phyloP scores from a whole-genome alignment of 2,797 vertebrate species.

The Spea hammondii region DNA sequence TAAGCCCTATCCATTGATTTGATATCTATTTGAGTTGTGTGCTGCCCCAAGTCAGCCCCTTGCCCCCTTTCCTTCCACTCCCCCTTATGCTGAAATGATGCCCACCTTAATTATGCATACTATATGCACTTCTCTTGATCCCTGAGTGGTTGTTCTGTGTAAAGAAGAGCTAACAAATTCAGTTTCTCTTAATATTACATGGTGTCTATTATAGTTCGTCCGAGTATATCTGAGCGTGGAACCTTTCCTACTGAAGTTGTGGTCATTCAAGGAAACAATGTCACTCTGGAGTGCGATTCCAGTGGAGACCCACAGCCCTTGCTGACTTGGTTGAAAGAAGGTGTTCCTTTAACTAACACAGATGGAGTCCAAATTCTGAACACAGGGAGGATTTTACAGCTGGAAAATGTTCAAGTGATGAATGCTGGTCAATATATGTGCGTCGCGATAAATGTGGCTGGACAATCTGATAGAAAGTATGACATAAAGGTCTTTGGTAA shows the following conservation, averaged over 20 bases:
- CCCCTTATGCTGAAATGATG: no score
- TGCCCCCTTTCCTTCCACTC: no score
- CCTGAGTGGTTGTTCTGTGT: no score
- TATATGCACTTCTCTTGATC: not conserved
- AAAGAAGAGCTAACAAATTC: no score
- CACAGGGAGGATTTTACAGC: slow-evolving; percentile 74
- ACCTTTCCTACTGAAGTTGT: slow-evolving; percentile 63
- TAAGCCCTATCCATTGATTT: no score
- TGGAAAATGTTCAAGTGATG: slow-evolving; percentile 75
- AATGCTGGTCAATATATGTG: slow-evolving; percentile 90
- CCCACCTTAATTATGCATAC: not conserved
- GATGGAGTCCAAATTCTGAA: slow-evolving; percentile 67
- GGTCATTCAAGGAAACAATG: slow-evolving; percentile 71
- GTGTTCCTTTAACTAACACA: slow-evolving; percentile 68
- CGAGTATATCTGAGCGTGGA: slow-evolving; percentile 73
- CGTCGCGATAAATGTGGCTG: slow-evolving; percentile 85
- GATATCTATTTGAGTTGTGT: no score
- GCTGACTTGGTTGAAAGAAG: slow-evolving; percentile 89
- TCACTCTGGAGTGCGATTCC: slow-evolving; percentile 80
- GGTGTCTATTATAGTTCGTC: slow-evolving; percentile 70
- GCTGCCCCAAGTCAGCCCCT: no score
- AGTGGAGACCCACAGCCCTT: slow-evolving; percentile 82
- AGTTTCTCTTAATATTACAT: not conserved
- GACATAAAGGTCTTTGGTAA: slow-evolving; percentile 87
- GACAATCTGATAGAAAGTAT: slow-evolving; percentile 84